Base-by-base conservation (phyloP, 1,140 invertebrate genomes). In the Globodera rostochiensis region DNA sequence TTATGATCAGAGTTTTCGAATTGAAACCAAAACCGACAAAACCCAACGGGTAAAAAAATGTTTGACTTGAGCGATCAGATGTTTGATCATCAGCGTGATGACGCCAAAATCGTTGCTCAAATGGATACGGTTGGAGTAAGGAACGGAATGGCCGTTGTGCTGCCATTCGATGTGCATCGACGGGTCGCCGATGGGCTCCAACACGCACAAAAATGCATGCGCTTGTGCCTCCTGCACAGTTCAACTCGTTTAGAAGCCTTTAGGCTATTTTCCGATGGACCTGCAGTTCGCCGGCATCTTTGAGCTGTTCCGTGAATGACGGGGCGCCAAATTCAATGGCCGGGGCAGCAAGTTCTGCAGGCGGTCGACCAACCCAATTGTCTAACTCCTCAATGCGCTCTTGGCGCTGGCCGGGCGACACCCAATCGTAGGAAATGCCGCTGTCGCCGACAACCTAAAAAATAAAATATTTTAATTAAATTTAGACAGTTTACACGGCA, bases 91-190 rank as follows among this genome's bases (percentile, higher is more conserved):
- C 5, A 97, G 91, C 57, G 95, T 95, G 15, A 97, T 95, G 49
- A 84, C 82, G 6, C 79, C 96, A 89, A 98, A 98, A 89, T 98
- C 96, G 87, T 97, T 95, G 93, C 96, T 95, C 67, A 95, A 95
- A n/a, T 94, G 95, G n/a, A 96, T 93, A 82, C 96, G 94, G 90
- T 96, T 97, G 6, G 95, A 94, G 85, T 83, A 92, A 91, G 87
- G 85, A 13, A 96, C 93, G 9, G 94, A 93, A 87, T 93, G 93
- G 21, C 95, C 95, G 91, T 97, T 96, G 84, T 95, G 95, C 92
- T 94, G 96, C 95, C 95, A 97, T 91, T 96, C 95, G 6, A 97
- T 94, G 87, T 94, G 92, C 94, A 97, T 95, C 1, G 94, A 95
- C 45, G 95, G 95, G 91, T 97, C 95, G 47, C 95, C 95, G 93